Conservation (phyloP, 2,113 vertebrate species). For the Stegostoma tigrinum region DNA sequence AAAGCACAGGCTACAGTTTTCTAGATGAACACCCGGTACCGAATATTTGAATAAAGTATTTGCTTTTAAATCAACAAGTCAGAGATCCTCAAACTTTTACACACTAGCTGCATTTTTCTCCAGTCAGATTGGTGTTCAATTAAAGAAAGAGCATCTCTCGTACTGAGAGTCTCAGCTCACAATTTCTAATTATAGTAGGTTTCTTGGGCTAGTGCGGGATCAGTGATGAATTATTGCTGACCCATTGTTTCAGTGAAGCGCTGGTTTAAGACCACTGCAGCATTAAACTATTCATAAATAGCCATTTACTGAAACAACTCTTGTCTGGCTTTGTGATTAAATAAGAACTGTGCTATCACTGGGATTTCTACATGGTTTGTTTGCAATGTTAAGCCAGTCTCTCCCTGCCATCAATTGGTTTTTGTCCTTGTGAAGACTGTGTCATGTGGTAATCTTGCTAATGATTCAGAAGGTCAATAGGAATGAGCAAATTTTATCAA, state of each 20-base stretch:
- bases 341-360: not conserved
- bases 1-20: not conserved
- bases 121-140: not conserved
- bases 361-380: not conserved
- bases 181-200: not conserved
- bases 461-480: not conserved
- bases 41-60: not conserved
- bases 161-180: not conserved
- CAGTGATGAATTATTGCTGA: not conserved
- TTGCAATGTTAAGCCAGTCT: not conserved
- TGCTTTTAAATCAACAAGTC: not conserved
- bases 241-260: not conserved
- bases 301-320: not conserved
- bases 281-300: not conserved
- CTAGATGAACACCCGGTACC: not conserved
- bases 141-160: not conserved
- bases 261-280: not conserved
- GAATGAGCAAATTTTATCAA: slow-evolving; percentile 4
- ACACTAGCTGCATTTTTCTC: no score
- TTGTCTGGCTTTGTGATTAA: not conserved
- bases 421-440: not conserved
- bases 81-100: not conserved
- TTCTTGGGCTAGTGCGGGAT: not conserved
- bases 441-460: not conserved
- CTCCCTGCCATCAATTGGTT: not conserved